Evolutionary conservation across 2,888 invertebrate species (phyloP).

Genomic region (Oligia latruncula): DNA sequence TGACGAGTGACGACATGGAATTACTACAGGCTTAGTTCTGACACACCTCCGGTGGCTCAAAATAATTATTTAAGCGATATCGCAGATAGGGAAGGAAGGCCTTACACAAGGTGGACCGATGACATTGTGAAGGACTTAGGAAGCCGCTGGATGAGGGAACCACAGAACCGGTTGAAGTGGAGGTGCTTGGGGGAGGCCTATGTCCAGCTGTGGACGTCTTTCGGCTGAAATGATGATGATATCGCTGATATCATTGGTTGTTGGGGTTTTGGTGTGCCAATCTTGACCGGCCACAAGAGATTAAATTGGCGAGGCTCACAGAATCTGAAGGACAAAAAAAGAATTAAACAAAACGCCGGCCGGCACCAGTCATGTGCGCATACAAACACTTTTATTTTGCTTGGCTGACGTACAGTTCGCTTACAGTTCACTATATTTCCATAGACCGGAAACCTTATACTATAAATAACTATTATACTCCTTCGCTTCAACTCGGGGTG

Average conservation of each 20-base stretch:
- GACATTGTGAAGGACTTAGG: not conserved
- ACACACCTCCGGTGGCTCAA: slow-evolving; percentile 14
- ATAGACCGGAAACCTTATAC: slow-evolving; percentile 60
- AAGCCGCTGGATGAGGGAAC: not conserved
- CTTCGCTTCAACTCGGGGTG: slow-evolving; percentile 45
- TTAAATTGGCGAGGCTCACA: slow-evolving; percentile 14
- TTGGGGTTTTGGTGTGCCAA: not conserved
- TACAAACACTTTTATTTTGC: slow-evolving; percentile 45
- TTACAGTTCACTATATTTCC: slow-evolving; percentile 52
- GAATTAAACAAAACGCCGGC: slow-evolving; percentile 16
- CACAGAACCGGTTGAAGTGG: not conserved
- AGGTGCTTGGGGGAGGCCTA: not conserved
- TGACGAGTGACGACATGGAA: slow-evolving; percentile 20
- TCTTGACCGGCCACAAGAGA: not conserved
- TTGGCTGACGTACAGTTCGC: slow-evolving; percentile 44
- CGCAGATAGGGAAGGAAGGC: not conserved
- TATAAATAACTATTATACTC: slow-evolving; percentile 61
- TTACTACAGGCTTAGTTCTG: slow-evolving; percentile 7
- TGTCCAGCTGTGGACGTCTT: not conserved
- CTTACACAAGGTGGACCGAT: not conserved
- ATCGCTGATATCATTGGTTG: not conserved
- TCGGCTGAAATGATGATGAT: not conserved
- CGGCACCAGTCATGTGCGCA: slow-evolving; percentile 25
- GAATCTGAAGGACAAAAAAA: slow-evolving; percentile 16
- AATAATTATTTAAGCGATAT: not conserved